phyloP scores from a whole-genome alignment of 2,797 vertebrate species.

The Diplodus puntazzo region DNA sequence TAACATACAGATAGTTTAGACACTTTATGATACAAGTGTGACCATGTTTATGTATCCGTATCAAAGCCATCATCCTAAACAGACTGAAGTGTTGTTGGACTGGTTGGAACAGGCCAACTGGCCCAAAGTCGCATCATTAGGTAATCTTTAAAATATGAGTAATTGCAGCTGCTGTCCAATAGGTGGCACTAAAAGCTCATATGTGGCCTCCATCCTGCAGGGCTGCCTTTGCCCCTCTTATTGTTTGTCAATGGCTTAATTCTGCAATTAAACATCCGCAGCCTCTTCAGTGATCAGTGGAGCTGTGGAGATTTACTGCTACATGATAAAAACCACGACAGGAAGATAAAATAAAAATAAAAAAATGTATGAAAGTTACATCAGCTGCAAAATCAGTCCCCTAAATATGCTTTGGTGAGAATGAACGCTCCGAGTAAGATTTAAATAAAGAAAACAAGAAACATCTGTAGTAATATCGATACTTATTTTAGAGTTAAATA shows the following conservation, averaged over 20 bases:
- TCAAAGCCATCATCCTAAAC: background rate
- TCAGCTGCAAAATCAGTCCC: background rate
- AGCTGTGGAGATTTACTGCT: background rate
- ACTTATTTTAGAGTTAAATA: background rate
- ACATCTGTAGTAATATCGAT: no score
- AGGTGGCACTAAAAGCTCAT: conserved; percentile 76
- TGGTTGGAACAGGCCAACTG: background rate
- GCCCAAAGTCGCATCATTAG: background rate
- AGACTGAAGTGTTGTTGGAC: background rate
- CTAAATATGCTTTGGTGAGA: background rate
- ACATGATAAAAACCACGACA: background rate
- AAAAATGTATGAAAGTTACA: background rate
- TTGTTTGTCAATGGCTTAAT: conserved; percentile 11
- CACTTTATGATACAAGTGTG: background rate
- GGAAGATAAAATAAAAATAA: no score
- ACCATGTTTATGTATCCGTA: background rate
- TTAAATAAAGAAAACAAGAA: background rate
- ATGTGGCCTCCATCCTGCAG: conserved; percentile 14
- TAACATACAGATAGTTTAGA: background rate
- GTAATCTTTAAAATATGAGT: background rate
- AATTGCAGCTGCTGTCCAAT: conserved; percentile 63
- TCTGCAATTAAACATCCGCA: conserved; percentile 6
- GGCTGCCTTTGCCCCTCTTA: conserved; percentile 18
- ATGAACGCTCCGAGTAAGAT: background rate
- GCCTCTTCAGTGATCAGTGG: background rate